Conservation (phyloP, 2,888 invertebrate genomes). For the Cephus runcator region DNA sequence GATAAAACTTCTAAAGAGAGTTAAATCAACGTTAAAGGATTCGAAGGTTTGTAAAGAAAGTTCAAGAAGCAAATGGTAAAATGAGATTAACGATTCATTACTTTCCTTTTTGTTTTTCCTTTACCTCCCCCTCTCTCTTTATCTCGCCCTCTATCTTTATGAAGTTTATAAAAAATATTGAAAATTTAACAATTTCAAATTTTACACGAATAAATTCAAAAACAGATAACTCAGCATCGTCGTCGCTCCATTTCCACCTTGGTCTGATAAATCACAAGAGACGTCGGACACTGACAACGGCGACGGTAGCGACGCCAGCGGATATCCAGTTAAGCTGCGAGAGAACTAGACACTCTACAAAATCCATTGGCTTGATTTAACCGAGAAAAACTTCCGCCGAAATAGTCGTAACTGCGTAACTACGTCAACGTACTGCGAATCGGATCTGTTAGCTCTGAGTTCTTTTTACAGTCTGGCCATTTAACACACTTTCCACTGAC, state of each 20-base stretch:
- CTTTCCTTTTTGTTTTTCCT: not conserved
- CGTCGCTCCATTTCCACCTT: not conserved
- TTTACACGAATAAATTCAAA: not conserved
- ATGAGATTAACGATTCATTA: not conserved
- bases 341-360: not conserved
- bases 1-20: constrained; percentile 51
- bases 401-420: constrained; percentile 7
- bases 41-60: constrained; percentile 10
- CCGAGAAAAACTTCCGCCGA: not conserved
- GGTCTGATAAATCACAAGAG: not conserved
- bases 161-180: not conserved
- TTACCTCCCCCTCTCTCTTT: rapidly evolving
- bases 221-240: not conserved
- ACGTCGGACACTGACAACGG: not conserved
- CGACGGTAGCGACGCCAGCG: not conserved
- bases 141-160: not conserved
- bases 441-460: constrained; percentile 7
- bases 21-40: constrained; percentile 51
- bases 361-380: not conserved
- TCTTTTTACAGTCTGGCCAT: not conserved
- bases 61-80: not conserved
- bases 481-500: constrained; percentile 4
- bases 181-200: not conserved
- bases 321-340: not conserved
- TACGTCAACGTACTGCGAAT: constrained; percentile 20